Percentiles rank a stretch among this genome's conserved stretches.
Conservation (phyloP, 2,797 vertebrate genomes). For the Enteromius radiatus region DNA sequence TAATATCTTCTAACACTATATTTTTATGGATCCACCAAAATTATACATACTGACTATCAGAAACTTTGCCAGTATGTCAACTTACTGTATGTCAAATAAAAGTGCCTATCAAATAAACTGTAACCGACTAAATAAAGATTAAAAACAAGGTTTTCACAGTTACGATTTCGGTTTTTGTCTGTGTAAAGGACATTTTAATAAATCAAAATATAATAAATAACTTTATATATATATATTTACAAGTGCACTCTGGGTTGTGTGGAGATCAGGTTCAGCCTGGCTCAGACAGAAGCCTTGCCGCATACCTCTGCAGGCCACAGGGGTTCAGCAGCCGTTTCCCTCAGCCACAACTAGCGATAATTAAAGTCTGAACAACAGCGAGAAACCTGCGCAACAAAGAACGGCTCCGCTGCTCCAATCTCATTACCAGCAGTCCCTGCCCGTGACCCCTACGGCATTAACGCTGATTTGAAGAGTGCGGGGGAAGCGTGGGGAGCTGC, state of each 20-base stretch:
- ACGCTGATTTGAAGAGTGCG: slow-evolving; percentile 52
- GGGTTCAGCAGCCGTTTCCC: slow-evolving; percentile 56
- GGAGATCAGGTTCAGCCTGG: slow-evolving; percentile 24
- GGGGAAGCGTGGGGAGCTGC: slow-evolving; percentile 47
- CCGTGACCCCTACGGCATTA: slow-evolving; percentile 26
- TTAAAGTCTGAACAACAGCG: slow-evolving; percentile 59
- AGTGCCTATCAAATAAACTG: too few relatives aligned
- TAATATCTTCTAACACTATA: too few relatives aligned
- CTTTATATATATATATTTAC: not conserved
- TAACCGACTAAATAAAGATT: not conserved
- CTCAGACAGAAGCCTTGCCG: slow-evolving; percentile 47
- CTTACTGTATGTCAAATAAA: too few relatives aligned
- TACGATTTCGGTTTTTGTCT: too few relatives aligned
- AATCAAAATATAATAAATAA: not conserved
- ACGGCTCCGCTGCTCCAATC: slow-evolving; percentile 59
- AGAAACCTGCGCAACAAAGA: slow-evolving; percentile 54
- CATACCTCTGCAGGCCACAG: slow-evolving; percentile 36
- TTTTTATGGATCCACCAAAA: too few relatives aligned
- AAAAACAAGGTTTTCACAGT: not conserved
- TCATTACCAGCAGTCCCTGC: slow-evolving; percentile 65
- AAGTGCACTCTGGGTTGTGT: slow-evolving; percentile 7
- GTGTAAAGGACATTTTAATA: not conserved
- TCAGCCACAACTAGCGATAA: slow-evolving; percentile 60
- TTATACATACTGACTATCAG: too few relatives aligned
- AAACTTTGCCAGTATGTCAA: too few relatives aligned